Conservation (phyloP, 2,888 invertebrate species). For the Drosophila lacicola region DNA sequence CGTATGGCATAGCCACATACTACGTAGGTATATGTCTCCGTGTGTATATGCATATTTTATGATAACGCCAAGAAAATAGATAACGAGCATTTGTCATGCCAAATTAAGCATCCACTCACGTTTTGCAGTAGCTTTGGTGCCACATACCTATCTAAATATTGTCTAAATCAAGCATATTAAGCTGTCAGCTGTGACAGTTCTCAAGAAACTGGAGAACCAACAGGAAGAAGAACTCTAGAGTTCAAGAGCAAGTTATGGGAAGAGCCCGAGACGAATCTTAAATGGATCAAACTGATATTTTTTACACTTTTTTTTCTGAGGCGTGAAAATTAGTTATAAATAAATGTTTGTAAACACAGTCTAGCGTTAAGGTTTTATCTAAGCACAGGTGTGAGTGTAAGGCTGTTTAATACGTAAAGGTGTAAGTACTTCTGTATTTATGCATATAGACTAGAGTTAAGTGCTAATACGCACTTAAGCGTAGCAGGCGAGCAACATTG, state of each 20-base stretch:
- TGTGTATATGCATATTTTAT: slow-evolving; percentile 25
- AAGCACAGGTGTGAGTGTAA: slow-evolving; percentile 23
- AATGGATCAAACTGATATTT: slow-evolving; percentile 29
- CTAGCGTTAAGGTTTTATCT: slow-evolving; percentile 10
- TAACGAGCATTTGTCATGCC: slow-evolving; percentile 59
- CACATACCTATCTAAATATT: slow-evolving; percentile 43
- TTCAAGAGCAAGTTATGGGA: background rate
- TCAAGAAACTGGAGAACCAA: slow-evolving; percentile 4
- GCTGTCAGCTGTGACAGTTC: slow-evolving; percentile 18
- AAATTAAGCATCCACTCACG: slow-evolving; percentile 57
- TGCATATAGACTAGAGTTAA: slow-evolving; percentile 17
- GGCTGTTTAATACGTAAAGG: background rate
- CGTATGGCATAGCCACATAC: background rate
- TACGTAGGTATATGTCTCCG: slow-evolving; percentile 8
- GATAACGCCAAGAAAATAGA: slow-evolving; percentile 54
- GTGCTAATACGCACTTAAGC: slow-evolving; percentile 62
- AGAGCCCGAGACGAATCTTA: background rate
- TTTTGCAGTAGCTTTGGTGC: slow-evolving; percentile 67
- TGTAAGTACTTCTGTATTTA: slow-evolving; percentile 9
- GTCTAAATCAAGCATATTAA: slow-evolving; percentile 24
- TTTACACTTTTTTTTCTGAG: slow-evolving; percentile 26
- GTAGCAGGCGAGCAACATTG: slow-evolving; percentile 14
- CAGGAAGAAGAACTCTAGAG: background rate
- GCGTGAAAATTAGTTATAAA: slow-evolving; percentile 36
- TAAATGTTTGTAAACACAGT: slow-evolving; percentile 39